Evolutionary conservation across 2,113 vertebrate genomes (phyloP), one percentile per base, ranked within the genome.

Genomic region (Eubucco bourcierii): DNA sequence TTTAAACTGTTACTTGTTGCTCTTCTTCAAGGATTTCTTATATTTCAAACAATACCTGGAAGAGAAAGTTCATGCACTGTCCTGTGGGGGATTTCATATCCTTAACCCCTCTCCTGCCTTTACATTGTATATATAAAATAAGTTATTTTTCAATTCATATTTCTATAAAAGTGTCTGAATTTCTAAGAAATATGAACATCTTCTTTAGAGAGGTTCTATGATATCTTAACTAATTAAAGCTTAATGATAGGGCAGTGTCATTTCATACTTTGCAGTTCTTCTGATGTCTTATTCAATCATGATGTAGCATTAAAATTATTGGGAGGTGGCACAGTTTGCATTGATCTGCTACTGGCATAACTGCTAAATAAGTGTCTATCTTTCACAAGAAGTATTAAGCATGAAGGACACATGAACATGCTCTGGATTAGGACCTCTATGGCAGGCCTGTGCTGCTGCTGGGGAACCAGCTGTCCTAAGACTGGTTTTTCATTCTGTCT

Each of bases 151-250:
- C 64, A 60, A 86, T 94, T 91, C 47, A 75, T 87, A 46, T 80
- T 91, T 92, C 78, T 90, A 28, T 74, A 80, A 84, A 91, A 27
- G 4, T 61, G 31, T 47, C 44, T 93, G 6, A 53, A 53, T 90
- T 92, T 96, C 67, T 90, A 90, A 96, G 84, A 92, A 94, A 87
- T 90, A 80, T n/a, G 66, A 92, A 53, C 79, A 60, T 87, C 60
- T 77, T 87, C 33, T 93, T 90, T 56, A 87, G 59, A 23, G 88
- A 92, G 72, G 7, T 15, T 84, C 39, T 76, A 4, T 70, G 59
- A 46, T 93, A 74, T 71, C 86, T 93, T 87, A 90, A 76, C 44
- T 88, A 90, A 93, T 90, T 96, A 92, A 84, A 84, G 66, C 68
- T 93, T 87, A 80, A 94, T 47, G 80, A 37, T 37, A 60, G 81